Conservation (phyloP, 2,888 invertebrate genomes). For the Heliconius cydno region DNA sequence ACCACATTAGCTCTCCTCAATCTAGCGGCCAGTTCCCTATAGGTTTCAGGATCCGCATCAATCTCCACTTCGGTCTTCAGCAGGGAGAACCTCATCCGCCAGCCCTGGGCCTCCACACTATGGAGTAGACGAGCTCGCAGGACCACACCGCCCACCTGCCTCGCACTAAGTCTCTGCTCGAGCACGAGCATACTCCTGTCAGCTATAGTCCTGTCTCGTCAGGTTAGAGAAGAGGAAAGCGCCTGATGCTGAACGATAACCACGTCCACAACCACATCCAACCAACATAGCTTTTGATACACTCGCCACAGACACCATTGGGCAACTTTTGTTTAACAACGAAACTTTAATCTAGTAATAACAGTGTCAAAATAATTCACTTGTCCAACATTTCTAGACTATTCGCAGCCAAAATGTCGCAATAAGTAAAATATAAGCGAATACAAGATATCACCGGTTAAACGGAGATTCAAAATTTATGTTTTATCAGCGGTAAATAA, state of each 20-base stretch:
- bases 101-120: conserved; percentile 73
- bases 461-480: conserved; percentile 49
- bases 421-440: conserved; percentile 30
- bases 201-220: conserved; percentile 80
- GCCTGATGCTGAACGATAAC: conserved; percentile 69
- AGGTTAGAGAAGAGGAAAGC: conserved; percentile 79
- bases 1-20: conserved; percentile 71
- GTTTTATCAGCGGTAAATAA: conserved; percentile 58
- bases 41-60: conserved; percentile 73
- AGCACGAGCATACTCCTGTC: conserved; percentile 81
- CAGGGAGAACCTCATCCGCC: conserved; percentile 77
- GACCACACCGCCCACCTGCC: conserved; percentile 69
- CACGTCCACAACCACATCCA: conserved; percentile 63
- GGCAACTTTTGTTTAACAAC: conserved; percentile 55
- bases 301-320: conserved; percentile 74
- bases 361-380: conserved; percentile 55
- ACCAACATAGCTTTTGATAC: conserved; percentile 76
- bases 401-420: conserved; percentile 28
- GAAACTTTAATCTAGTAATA: conserved; percentile 39
- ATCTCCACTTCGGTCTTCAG: conserved; percentile 76
- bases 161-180: conserved; percentile 78
- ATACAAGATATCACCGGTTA: conserved; percentile 59
- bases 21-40: conserved; percentile 68
- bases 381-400: conserved; percentile 74
- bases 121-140: conserved; percentile 73